A percentile compares a stretch with the other conserved stretches of the same genome.
phyloP scores from a whole-genome alignment of 2,113 vertebrate genomes.

The Gallinago media region DNA sequence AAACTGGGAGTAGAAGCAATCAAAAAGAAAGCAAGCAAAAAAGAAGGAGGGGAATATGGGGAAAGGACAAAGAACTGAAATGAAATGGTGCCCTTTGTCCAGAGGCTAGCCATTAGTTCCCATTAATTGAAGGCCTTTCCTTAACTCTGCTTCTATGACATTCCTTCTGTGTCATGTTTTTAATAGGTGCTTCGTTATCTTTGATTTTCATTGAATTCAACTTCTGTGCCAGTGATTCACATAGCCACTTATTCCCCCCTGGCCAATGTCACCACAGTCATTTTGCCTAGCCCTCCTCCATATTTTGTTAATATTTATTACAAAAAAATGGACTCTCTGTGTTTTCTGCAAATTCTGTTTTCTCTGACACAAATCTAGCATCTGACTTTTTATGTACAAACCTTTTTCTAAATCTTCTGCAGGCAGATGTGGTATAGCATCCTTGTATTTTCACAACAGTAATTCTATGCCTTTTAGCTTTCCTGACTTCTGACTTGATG shows the following conservation, averaged over 20 bases:
- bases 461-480: neutral
- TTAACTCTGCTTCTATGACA: neutral
- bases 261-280: neutral
- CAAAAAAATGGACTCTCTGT: neutral
- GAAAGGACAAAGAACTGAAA: neutral
- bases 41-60: too few species aligned
- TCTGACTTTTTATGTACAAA: neutral
- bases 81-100: neutral
- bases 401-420: neutral
- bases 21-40: neutral
- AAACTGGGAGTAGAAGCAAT: neutral
- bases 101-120: neutral
- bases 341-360: neutral
- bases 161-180: neutral
- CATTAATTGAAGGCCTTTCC: neutral
- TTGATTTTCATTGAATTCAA: neutral
- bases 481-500: neutral
- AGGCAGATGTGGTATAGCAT: neutral
- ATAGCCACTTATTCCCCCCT: neutral
- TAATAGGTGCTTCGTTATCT: neutral
- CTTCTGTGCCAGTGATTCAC: neutral
- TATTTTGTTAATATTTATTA: neutral
- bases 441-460: neutral
- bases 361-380: neutral
- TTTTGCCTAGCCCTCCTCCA: neutral